Evolutionary conservation across 1,140 invertebrate species (phyloP).

Genomic region (Zaprionus kolodkinae): DNA sequence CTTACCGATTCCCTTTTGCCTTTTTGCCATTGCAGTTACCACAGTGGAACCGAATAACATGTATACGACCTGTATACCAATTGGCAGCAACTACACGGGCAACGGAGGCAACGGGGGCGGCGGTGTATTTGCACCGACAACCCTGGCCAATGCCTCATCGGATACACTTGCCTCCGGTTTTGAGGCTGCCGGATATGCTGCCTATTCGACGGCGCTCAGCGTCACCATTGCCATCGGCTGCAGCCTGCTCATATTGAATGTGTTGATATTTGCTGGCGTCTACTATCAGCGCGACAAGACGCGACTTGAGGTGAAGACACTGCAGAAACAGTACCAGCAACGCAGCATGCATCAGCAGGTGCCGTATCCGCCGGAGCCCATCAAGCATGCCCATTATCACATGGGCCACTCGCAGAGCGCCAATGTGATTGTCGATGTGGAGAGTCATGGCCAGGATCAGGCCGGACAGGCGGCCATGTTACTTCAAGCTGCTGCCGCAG

Average conservation of each 20-base stretch:
- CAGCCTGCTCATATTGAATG: slow-evolving; percentile 94
- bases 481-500: slow-evolving; percentile 87
- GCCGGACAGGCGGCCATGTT: slow-evolving; percentile 86
- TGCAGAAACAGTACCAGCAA: slow-evolving; percentile 88
- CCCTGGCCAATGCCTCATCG: slow-evolving; percentile 87
- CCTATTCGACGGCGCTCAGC: slow-evolving; percentile 94
- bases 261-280: slow-evolving; percentile 96
- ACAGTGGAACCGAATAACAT: slow-evolving; percentile 86
- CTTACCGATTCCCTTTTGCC: slow-evolving; percentile 18
- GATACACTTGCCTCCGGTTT: slow-evolving; percentile 89
- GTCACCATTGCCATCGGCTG: slow-evolving; percentile 97
- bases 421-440: slow-evolving; percentile 92
- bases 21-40: slow-evolving; percentile 77
- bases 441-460: slow-evolving; percentile 89
- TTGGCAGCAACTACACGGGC: slow-evolving; percentile 84
- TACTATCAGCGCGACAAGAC: slow-evolving; percentile 96
- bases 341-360: slow-evolving; percentile 89
- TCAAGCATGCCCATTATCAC: slow-evolving; percentile 89
- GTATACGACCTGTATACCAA: slow-evolving; percentile 86
- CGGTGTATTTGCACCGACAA: slow-evolving; percentile 85
- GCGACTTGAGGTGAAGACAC: slow-evolving; percentile 91
- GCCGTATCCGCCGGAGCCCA: slow-evolving; percentile 89
- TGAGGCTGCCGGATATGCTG: slow-evolving; percentile 93
- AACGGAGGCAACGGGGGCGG: slow-evolving; percentile 65
- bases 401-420: slow-evolving; percentile 88